These are phyloP conservation scores for Chelidonichthys spinosus DNA, from an alignment of 2,797 vertebrate species.

Conservation along the genomic window DNA sequence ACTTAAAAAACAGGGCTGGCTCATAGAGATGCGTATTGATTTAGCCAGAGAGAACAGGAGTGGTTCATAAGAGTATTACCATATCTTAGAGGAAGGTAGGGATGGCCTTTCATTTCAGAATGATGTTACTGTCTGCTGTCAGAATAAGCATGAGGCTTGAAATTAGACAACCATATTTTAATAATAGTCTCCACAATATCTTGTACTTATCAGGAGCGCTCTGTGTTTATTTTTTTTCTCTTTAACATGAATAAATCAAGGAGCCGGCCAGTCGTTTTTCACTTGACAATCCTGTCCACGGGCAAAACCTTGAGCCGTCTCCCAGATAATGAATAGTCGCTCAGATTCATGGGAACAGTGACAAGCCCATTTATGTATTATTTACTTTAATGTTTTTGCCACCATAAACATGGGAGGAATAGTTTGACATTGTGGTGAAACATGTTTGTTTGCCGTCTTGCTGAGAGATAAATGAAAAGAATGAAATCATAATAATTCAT, in stretches of 20 bases:
- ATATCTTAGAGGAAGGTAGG: background rate
- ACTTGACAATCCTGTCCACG: background rate
- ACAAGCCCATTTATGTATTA: background rate
- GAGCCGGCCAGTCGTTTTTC: background rate
- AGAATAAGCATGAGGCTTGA: background rate
- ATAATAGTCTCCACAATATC: background rate
- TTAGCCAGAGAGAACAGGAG: background rate
- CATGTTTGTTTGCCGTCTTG: background rate
- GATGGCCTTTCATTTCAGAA: background rate
- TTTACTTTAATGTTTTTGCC: background rate
- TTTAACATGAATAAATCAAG: slow-evolving; percentile 17
- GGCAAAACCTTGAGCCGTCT: background rate
- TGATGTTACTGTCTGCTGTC: too few relatives aligned
- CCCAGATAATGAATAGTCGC: background rate
- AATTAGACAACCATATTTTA: background rate
- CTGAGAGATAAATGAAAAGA: background rate
- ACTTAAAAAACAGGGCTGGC: too few relatives aligned
- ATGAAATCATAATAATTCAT: background rate
- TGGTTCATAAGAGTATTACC: background rate
- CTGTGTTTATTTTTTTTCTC: background rate
- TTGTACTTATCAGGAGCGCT: background rate
- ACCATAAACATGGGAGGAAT: background rate
- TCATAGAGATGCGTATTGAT: slow-evolving; percentile 13
- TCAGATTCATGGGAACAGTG: background rate
- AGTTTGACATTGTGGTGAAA: background rate